Evolutionary conservation across 2,113 vertebrate genomes (phyloP), one percentile per base, ranked within the genome.

Genomic region (Corythoichthys intestinalis): DNA sequence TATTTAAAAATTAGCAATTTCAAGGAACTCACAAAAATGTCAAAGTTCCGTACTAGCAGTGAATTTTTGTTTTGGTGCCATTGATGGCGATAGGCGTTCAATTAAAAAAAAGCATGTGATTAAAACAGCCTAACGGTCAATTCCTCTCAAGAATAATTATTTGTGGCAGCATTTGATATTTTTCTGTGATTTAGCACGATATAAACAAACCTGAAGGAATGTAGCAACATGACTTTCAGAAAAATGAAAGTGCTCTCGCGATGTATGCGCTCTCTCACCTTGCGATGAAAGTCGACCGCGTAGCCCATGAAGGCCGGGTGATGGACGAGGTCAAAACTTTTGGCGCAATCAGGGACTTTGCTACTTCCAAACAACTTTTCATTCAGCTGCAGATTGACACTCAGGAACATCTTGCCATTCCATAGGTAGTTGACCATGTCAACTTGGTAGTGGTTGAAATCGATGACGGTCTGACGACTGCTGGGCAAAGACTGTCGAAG

Each of bases 351-450:
- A 0, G 86, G 61, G 20, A 94, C 82, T 48, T 48, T 66, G 11
- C 90, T 90, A 80, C 84, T 88, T 69, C 70, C 74, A 48, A 98
- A 86, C 66, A 94, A 54, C 73, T 92, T 39, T 0, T 91, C 84
- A 8, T 85, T 80, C 66, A 96, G 78, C 81, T 66, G 8, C 11
- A 94, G 58, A 1, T 85, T 87, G 47, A 86, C 92, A 13, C 89
- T 88, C 20, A 90, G 74, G 81, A 95, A 95, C 2, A 76, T 89
- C 62, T 53, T 92, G 47, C 93, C 94, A 72, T 92, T 96, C 96
- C 95, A 98, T 73, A 99, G 87, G 71, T 93, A 95, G 77, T 89
- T 94, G 67, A 98, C 94, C 93, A 98, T 95, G 53, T 89, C 49
- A 50, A 81, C 85, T 49, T 94, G 20, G 66, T 96, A 96, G 38